Evolutionary conservation across 2,113 vertebrate genomes (phyloP).

Genomic region (rat (Rattus norvegicus)): DNA sequence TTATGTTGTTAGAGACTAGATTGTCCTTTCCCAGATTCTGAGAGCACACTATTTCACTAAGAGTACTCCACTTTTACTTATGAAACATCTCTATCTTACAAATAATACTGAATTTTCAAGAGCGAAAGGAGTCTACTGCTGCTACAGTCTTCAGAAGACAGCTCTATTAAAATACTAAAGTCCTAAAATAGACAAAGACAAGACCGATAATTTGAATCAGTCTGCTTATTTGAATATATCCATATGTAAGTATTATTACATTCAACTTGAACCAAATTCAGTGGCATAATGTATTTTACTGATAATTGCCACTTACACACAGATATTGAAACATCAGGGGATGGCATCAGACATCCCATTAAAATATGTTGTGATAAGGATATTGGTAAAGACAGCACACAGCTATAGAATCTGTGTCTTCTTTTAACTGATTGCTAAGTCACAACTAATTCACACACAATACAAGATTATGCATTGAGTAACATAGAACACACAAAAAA

Average conservation of each 20-base stretch:
- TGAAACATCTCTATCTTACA: conserved; percentile 37
- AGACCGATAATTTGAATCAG: conserved; percentile 59
- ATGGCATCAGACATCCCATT: conserved; percentile 40
- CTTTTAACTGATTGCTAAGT: conserved; percentile 72
- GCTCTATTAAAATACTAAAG: conserved; percentile 61
- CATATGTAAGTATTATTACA: conserved; percentile 48
- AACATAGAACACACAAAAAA: conserved; percentile 67
- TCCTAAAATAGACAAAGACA: conserved; percentile 59
- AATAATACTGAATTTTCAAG: conserved; percentile 61
- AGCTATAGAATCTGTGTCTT: conserved; percentile 52
- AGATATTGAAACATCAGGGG: conserved; percentile 6
- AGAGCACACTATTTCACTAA: conserved; percentile 52
- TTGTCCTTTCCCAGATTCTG: conserved; percentile 46
- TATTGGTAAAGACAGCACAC: conserved; percentile 67
- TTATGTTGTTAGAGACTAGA: conserved; percentile 39
- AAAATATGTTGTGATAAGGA: conserved; percentile 60
- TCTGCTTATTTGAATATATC: conserved; percentile 60
- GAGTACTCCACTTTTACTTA: conserved; percentile 16
- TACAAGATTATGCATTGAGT: conserved; percentile 64
- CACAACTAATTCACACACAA: conserved; percentile 77
- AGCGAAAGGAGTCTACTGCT: conserved; percentile 67
- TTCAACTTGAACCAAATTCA: conserved; percentile 63
- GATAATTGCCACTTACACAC: conserved; percentile 33
- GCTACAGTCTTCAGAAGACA: conserved; percentile 73
- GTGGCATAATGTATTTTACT: conserved; percentile 44